Percentiles rank a stretch among this genome's conserved stretches.
These are phyloP conservation scores for Tachysurus fulvidraco DNA, from an alignment of 2,113 vertebrate species.

Conservation along the genomic window DNA sequence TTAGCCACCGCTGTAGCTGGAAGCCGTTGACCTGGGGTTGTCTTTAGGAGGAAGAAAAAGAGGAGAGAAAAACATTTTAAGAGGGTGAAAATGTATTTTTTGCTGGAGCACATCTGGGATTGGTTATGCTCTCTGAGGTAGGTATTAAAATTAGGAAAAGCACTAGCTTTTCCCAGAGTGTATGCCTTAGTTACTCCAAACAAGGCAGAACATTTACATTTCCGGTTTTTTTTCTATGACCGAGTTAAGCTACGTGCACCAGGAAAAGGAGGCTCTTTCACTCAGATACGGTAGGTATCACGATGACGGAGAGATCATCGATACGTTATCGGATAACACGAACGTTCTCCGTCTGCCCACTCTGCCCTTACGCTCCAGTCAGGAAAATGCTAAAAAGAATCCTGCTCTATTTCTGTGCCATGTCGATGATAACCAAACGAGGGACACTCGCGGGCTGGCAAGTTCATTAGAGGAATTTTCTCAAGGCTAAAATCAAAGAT, in stretches of 20 bases:
- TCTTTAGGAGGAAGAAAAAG: slow-evolving; percentile 41
- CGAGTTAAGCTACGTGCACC: slow-evolving; percentile 30
- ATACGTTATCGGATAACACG: not conserved
- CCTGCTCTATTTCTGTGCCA: slow-evolving; percentile 36
- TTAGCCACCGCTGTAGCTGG: slow-evolving; percentile 46
- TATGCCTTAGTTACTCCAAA: slow-evolving; percentile 61
- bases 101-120: slow-evolving; percentile 63
- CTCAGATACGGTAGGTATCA: slow-evolving; percentile 15
- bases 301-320: too few relatives aligned
- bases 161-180: slow-evolving; percentile 58
- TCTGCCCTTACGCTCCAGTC: slow-evolving; percentile 18
- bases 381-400: slow-evolving; percentile 35
- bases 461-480: slow-evolving; percentile 51
- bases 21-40: slow-evolving; percentile 57
- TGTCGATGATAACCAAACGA: slow-evolving; percentile 40
- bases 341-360: slow-evolving; percentile 21
- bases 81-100: slow-evolving; percentile 60
- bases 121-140: slow-evolving; percentile 62
- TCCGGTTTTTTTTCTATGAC: slow-evolving; percentile 45
- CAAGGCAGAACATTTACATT: slow-evolving; percentile 64
- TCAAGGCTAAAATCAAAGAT: slow-evolving; percentile 47
- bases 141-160: slow-evolving; percentile 65
- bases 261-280: slow-evolving; percentile 23
- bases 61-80: slow-evolving; percentile 49
- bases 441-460: slow-evolving; percentile 31